Base-by-base conservation (phyloP, 1,140 invertebrate species). In the Nebria ingens region DNA sequence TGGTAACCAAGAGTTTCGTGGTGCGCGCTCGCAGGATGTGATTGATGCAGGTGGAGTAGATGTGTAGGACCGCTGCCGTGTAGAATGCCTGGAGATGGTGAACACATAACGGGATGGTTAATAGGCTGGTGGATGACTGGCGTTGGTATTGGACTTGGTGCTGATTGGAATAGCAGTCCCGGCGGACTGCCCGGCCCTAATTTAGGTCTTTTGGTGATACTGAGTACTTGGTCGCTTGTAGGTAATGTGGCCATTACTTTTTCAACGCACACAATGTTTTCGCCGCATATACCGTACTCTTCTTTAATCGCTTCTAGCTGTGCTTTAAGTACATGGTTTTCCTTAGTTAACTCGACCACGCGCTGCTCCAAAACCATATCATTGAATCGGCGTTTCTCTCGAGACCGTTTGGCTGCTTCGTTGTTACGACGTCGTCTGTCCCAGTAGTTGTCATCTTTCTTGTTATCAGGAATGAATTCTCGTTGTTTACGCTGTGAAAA, bases 361-460 rank as follows among this genome's bases (percentile, higher is more conserved):
- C 92, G 77, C 61, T 92, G 90, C 68, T 97, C 93, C 9, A 97
- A 75, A 0, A 96, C 91, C 89, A 98, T 93, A 70, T 98, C 95
- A 68, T 97, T 97, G 73, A 95, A 87, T 11, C 95, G 81, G 15
- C 95, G 78, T 74, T 98, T 98, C 71, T 98, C 94, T 1, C 95
- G 78, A 1, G 93, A 97, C 2, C 93, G 74, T 67, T 95, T 93
- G 21, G 93, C 95, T 0, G 95, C 91, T 70, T 97, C 94, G 71
- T 98, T 98, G 73, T 98, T 98, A 22, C 93, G 81, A 38, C 93
- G 77, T 38, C 95, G 78, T 21, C 94, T 79, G 71, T 97, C 93
- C 95, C 95, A 98, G 72, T 98, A 98, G 62, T 87, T 91, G 62
- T 96, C 91, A 65, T 98, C 94, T 70, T 98, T 98, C 66, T 94